Conservation (phyloP, 2,113 vertebrate genomes). For the Micromys minutus region DNA sequence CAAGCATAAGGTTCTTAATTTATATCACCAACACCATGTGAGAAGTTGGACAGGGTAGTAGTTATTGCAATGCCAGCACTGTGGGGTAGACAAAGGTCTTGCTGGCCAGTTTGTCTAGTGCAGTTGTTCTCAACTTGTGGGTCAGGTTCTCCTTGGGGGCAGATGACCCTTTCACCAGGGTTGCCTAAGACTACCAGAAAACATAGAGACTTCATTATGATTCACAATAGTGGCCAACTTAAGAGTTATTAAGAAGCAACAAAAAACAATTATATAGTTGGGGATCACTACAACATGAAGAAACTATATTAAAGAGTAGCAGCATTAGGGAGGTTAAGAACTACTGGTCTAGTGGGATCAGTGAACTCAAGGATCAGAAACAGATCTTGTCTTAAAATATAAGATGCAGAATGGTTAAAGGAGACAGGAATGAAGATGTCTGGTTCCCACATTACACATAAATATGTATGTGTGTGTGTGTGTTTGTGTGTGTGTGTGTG, state of each 20-base stretch:
- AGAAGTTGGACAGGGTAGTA: neutral
- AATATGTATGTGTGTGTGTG: neutral
- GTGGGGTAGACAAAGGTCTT: neutral
- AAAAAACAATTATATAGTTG: neutral
- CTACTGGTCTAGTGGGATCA: neutral
- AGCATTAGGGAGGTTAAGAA: neutral
- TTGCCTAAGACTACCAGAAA: neutral
- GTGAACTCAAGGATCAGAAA: neutral
- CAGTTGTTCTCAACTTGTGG: neutral
- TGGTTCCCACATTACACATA: neutral
- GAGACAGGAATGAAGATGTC: neutral
- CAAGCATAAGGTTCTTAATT: neutral
- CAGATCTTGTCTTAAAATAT: neutral
- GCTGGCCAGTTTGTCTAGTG: neutral
- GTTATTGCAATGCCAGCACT: no score
- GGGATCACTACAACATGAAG: neutral
- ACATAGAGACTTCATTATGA: neutral
- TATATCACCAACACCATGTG: neutral
- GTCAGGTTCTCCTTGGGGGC: neutral
- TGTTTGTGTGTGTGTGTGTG: no score
- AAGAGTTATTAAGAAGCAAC: neutral
- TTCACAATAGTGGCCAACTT: neutral
- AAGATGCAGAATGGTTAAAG: no score
- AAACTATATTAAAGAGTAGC: neutral
- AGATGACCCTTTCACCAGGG: neutral